Evolutionary conservation across 2,113 vertebrate genomes (phyloP).

Genomic region (Nerophis lumbriciformis): DNA sequence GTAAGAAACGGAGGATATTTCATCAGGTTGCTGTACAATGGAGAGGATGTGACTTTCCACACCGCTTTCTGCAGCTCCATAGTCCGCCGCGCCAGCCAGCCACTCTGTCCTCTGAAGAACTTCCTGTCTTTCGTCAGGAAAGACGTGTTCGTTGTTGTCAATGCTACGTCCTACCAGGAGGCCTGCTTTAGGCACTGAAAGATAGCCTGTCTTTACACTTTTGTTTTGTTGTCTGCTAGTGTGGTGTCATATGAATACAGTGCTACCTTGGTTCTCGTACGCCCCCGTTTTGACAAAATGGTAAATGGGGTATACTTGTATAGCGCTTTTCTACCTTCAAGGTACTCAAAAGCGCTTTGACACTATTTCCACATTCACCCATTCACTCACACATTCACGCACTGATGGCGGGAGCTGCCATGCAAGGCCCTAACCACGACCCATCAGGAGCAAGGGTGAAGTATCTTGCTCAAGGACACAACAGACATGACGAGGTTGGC

Average conservation of each 20-base stretch:
- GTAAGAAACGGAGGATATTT: constrained; percentile 63
- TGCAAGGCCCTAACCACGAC: too few relatives aligned
- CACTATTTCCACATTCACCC: too few relatives aligned
- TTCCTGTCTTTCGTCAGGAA: constrained; percentile 83
- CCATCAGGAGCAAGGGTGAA: too few relatives aligned
- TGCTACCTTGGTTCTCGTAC: too few relatives aligned
- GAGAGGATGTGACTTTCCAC: constrained; percentile 89
- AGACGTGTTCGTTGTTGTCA: constrained; percentile 87
- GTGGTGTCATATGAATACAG: background rate
- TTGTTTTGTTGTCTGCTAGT: background rate
- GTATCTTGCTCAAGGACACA: too few relatives aligned
- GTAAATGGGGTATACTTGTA: too few relatives aligned
- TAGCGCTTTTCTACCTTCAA: too few relatives aligned
- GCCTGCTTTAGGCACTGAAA: constrained; percentile 73
- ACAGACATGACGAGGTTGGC: too few relatives aligned
- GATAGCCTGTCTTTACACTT: constrained; percentile 7
- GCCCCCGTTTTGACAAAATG: too few relatives aligned
- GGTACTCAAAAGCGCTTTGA: too few relatives aligned
- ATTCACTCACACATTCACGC: too few relatives aligned
- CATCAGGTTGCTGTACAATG: constrained; percentile 89
- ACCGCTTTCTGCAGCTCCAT: constrained; percentile 84
- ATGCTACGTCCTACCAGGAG: constrained; percentile 83
- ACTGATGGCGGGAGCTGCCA: too few relatives aligned
- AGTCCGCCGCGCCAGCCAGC: constrained; percentile 69
- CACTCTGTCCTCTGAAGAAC: constrained; percentile 87